Evolutionary conservation across 2,888 invertebrate genomes (phyloP).

Genomic region (Oscheius myriophilus): DNA sequence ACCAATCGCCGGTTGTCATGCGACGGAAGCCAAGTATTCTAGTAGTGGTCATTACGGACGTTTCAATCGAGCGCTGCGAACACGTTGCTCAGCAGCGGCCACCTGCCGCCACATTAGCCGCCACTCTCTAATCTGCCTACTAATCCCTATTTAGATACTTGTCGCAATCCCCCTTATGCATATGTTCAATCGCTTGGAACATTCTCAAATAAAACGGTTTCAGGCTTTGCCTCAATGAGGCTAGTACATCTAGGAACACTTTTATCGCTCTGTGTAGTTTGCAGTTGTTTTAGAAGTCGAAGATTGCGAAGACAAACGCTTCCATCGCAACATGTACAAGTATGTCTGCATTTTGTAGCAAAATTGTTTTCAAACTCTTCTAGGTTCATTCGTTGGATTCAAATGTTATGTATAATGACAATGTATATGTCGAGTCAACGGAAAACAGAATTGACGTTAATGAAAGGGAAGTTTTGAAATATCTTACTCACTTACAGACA

Average conservation of each 20-base stretch:
- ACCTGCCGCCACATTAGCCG: conserved; percentile 26
- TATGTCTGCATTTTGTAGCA: background rate
- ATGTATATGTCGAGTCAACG: conserved; percentile 19
- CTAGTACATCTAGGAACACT: conserved; percentile 1
- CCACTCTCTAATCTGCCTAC: conserved; percentile 15
- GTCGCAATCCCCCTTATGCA: background rate
- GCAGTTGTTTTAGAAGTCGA: conserved; percentile 2
- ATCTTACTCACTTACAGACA: too few relatives aligned
- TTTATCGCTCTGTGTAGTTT: background rate
- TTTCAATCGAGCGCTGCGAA: conserved; percentile 25
- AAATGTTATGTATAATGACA: conserved; percentile 19
- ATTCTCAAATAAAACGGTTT: conserved; percentile 4
- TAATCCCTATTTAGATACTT: conserved; percentile 16
- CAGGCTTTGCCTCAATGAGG: conserved; percentile 21
- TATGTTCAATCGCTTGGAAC: background rate
- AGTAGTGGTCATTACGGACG: conserved; percentile 26
- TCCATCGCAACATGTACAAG: conserved; percentile 46
- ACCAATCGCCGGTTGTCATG: conserved; percentile 4
- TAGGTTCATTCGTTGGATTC: conserved; percentile 19
- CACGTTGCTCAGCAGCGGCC: conserved; percentile 31
- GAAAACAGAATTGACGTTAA: conserved; percentile 19
- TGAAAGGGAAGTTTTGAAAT: conserved; percentile 1
- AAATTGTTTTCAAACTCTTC: background rate
- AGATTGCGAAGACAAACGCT: conserved; percentile 36
- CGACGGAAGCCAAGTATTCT: conserved; percentile 22